These are phyloP conservation scores for Venturia canescens DNA, from an alignment of 1,140 invertebrate genomes.

Conservation along the genomic window DNA sequence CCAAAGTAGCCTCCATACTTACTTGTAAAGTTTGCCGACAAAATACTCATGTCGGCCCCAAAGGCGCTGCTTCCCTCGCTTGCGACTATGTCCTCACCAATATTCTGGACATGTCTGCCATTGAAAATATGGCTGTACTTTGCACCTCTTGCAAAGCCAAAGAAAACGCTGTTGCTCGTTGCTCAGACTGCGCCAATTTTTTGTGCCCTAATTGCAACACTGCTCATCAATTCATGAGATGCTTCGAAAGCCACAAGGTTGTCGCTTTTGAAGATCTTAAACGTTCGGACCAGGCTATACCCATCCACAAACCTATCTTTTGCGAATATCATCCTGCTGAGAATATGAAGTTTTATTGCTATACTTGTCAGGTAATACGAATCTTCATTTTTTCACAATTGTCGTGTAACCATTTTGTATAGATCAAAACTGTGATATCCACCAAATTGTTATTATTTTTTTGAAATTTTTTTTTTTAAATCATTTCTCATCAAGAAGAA, in stretches of 20 bases:
- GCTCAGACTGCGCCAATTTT: constrained; percentile 95
- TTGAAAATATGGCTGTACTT: constrained; percentile 85
- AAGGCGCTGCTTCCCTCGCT: constrained; percentile 85
- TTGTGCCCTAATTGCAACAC: constrained; percentile 95
- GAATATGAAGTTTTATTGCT: constrained; percentile 89
- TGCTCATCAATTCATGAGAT: constrained; percentile 95
- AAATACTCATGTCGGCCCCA: constrained; percentile 85
- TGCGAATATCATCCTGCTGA: constrained; percentile 87
- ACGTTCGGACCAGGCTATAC: constrained; percentile 84
- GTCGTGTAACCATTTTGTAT: not conserved
- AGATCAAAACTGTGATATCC: not conserved
- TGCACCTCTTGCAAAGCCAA: constrained; percentile 94
- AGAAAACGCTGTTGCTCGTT: constrained; percentile 93
- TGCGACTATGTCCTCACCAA: constrained; percentile 91
- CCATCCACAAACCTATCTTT: constrained; percentile 89
- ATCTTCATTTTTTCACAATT: constrained; percentile 24
- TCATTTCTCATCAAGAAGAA: no score
- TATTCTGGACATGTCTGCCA: constrained; percentile 89
- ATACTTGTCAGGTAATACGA: constrained; percentile 83
- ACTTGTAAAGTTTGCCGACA: constrained; percentile 90
- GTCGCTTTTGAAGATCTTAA: constrained; percentile 91
- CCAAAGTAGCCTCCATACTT: constrained; percentile 77
- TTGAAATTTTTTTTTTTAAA: no score
- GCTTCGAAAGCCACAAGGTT: constrained; percentile 94
- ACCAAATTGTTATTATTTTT: not conserved